Evolutionary conservation across 2,113 vertebrate species (phyloP).

Genomic region (Todiramphus chloris): DNA sequence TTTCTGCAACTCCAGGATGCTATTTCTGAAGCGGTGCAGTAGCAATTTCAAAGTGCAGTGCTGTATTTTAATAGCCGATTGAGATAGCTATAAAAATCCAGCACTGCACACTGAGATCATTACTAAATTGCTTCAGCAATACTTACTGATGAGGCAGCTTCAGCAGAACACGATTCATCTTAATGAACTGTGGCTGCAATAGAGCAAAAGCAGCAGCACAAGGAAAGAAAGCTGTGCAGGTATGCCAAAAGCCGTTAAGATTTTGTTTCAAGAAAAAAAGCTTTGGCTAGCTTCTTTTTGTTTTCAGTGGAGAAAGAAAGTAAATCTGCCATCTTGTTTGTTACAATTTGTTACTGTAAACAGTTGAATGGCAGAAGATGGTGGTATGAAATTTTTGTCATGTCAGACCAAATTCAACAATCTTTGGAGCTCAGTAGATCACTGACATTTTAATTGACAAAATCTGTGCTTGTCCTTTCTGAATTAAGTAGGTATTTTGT

Average conservation of each 20-base stretch:
- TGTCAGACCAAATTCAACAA: not conserved
- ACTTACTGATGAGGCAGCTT: slow-evolving; percentile 57
- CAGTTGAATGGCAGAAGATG: not conserved
- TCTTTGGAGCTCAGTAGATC: not conserved
- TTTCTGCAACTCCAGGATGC: not conserved
- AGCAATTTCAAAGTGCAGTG: slow-evolving; percentile 39
- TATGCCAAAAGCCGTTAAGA: not conserved
- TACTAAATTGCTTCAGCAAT: slow-evolving; percentile 59
- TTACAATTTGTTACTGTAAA: too few relatives aligned
- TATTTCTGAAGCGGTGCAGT: slow-evolving; percentile 28
- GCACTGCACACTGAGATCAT: slow-evolving; percentile 40
- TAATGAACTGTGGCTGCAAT: slow-evolving; percentile 26
- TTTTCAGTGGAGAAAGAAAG: not conserved
- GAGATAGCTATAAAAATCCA: slow-evolving; percentile 53
- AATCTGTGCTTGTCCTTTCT: not conserved
- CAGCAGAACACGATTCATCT: slow-evolving; percentile 14
- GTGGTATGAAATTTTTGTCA: not conserved
- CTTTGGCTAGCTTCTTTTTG: not conserved
- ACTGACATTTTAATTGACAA: not conserved
- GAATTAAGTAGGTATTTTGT: not conserved
- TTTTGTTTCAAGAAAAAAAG: not conserved
- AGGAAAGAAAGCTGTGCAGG: not conserved
- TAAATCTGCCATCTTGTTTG: not conserved
- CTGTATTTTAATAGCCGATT: slow-evolving; percentile 59
- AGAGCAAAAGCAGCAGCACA: not conserved